Percentiles rank a stretch among this genome's conserved stretches.
These are phyloP conservation scores for Porites divaricata DNA, from an alignment of 92 coral and sea anemone genomes.

Conservation along the genomic window DNA sequence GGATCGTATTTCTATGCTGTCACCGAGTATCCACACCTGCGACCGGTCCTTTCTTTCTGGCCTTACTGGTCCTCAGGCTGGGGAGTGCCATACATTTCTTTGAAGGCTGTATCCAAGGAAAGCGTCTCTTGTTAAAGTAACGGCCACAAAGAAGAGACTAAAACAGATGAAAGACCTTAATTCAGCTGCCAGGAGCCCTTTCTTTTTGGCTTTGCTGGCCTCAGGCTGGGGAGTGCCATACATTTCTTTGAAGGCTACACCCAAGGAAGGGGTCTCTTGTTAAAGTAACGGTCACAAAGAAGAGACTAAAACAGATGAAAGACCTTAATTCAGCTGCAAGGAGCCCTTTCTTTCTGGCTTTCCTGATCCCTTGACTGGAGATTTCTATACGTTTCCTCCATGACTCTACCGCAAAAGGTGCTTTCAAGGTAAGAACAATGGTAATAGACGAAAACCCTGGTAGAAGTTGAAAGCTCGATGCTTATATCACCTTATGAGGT, in stretches of 20 bases:
- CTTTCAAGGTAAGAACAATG: no score
- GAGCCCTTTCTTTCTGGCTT: no score
- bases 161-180: no score
- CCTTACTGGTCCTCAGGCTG: constrained; percentile 74
- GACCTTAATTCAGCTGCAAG: no score
- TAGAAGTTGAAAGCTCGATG: neutral
- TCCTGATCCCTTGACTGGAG: no score
- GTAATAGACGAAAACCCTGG: no score
- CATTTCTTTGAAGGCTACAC: constrained; percentile 56
- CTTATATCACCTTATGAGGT: neutral
- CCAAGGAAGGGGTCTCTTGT: neutral
- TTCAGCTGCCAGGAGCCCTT: constrained; percentile 20
- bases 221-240: constrained; percentile 89
- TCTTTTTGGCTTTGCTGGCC: constrained; percentile 84
- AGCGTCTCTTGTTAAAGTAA: neutral
- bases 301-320: no score
- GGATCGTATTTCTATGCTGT: constrained; percentile 86
- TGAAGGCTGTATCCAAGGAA: constrained; percentile 35
- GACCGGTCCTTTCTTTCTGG: constrained; percentile 84
- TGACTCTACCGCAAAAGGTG: no score
- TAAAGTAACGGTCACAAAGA: no score
- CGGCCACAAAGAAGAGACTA: no score
- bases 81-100: constrained; percentile 88
- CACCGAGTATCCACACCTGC: constrained; percentile 79
- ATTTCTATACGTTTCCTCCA: no score